Percentiles rank a stretch among this genome's conserved stretches.
These are phyloP conservation scores for Takifugu flavidus DNA, from an alignment of 2,113 vertebrate species.

Conservation along the genomic window DNA sequence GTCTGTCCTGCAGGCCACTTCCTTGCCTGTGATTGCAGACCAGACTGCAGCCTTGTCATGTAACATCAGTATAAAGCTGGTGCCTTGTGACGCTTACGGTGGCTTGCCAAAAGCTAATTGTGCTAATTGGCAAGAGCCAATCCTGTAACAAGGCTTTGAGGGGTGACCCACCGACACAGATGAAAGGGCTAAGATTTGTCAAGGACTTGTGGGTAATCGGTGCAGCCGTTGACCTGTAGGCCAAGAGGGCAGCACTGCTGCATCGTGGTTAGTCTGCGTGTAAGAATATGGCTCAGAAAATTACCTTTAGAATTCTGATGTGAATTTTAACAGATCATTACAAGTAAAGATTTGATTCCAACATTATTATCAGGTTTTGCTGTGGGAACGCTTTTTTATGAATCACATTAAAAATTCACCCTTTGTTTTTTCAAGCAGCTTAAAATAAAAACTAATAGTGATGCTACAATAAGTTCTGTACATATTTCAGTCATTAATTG, in stretches of 20 bases:
- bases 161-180: slow-evolving; percentile 79
- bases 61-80: slow-evolving; percentile 76
- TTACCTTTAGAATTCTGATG: slow-evolving; percentile 10
- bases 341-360: too few species aligned
- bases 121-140: slow-evolving; percentile 83
- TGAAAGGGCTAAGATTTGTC: slow-evolving; percentile 82
- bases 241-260: slow-evolving; percentile 63
- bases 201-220: slow-evolving; percentile 79
- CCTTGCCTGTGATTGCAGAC: slow-evolving; percentile 45
- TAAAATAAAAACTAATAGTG: too few species aligned
- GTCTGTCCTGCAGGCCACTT: slow-evolving; percentile 16
- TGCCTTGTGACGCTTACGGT: slow-evolving; percentile 77
- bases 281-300: slow-evolving; percentile 23
- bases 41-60: slow-evolving; percentile 72
- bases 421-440: too few species aligned
- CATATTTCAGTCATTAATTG: too few species aligned
- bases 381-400: too few species aligned
- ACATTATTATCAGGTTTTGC: too few species aligned
- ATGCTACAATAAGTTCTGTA: too few species aligned
- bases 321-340: slow-evolving; percentile 10
- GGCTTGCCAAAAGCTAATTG: slow-evolving; percentile 81
- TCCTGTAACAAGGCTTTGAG: slow-evolving; percentile 85
- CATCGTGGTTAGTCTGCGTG: slow-evolving; percentile 35
- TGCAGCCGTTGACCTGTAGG: slow-evolving; percentile 77
- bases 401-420: too few species aligned